Evolutionary conservation across 2,888 invertebrate genomes (phyloP).

Genomic region (Drosophila anceps): DNA sequence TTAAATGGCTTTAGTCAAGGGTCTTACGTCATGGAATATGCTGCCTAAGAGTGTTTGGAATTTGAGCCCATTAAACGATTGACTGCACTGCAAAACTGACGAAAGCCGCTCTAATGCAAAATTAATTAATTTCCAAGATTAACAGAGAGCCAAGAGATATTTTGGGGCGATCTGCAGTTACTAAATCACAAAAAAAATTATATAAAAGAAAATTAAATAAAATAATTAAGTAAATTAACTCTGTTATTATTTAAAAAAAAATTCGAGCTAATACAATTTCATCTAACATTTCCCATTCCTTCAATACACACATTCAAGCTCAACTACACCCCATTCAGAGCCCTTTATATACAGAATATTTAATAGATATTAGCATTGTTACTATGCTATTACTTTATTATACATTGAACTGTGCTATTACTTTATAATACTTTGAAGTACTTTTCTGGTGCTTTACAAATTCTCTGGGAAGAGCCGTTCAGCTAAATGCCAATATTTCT

Average conservation of each 20-base stretch:
- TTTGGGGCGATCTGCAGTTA: background rate
- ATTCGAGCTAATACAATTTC: no score
- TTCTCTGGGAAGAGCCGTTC: slow-evolving; percentile 4
- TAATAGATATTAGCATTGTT: background rate
- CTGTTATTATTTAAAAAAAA: no score
- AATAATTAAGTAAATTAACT: no score
- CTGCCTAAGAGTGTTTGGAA: background rate
- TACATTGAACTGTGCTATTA: slow-evolving; percentile 2
- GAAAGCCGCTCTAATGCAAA: background rate
- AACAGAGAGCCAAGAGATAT: no score
- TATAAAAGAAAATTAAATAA: background rate
- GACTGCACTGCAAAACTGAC: background rate
- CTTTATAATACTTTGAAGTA: slow-evolving; percentile 31
- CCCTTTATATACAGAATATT: background rate
- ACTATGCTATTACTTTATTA: slow-evolving; percentile 17
- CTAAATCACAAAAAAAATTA: background rate
- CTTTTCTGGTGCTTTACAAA: slow-evolving; percentile 8
- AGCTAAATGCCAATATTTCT: slow-evolving; percentile 45
- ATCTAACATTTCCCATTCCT: background rate
- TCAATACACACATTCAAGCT: background rate
- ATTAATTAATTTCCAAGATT: background rate
- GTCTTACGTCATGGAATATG: background rate
- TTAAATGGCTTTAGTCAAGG: background rate
- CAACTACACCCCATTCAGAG: background rate
- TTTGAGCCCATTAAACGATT: slow-evolving; percentile 1